Percentiles rank a stretch among this genome's conserved stretches.
phyloP scores from a whole-genome alignment of 2,113 vertebrate species.

The Halcyon senegalensis region DNA sequence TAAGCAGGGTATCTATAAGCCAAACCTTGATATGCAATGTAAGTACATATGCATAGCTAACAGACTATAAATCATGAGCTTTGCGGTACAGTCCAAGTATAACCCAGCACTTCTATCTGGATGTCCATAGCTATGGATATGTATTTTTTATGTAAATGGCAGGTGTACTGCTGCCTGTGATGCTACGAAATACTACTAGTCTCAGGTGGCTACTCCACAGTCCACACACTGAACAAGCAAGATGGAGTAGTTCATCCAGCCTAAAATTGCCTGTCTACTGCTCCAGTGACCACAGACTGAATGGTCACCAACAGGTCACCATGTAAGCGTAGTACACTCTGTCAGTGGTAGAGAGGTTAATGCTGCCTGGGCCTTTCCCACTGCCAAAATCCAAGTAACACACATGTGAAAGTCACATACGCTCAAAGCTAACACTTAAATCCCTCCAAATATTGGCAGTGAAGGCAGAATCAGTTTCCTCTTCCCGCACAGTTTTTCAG shows the following conservation, averaged over 20 bases:
- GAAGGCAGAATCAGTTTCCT: neutral
- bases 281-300: neutral
- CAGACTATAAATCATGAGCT: neutral
- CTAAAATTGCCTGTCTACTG: neutral
- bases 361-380: neutral
- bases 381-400: neutral
- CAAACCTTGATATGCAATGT: neutral
- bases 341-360: neutral
- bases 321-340: rapidly evolving
- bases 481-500: neutral
- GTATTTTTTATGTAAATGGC: neutral
- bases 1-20: neutral
- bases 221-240: neutral
- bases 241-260: neutral
- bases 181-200: neutral
- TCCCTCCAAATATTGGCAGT: neutral
- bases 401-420: neutral
- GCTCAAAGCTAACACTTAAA: neutral
- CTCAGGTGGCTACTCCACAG: neutral
- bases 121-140: neutral
- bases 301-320: neutral
- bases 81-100: neutral
- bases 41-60: neutral
- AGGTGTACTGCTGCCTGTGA: neutral
- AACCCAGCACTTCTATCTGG: neutral